These are phyloP conservation scores for Drosophila ogumai DNA, from an alignment of 1,140 invertebrate species.

Conservation along the genomic window DNA sequence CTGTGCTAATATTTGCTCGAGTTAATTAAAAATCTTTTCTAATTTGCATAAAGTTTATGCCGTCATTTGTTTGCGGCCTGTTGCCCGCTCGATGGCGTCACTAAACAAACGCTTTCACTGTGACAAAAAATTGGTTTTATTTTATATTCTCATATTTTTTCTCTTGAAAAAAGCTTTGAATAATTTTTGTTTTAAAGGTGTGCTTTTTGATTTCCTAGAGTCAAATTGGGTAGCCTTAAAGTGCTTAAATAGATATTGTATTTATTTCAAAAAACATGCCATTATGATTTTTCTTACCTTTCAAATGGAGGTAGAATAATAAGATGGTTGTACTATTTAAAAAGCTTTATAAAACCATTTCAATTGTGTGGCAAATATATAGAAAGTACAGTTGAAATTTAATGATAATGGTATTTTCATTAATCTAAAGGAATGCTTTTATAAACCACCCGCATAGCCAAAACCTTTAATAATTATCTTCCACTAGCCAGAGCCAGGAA, in stretches of 20 bases:
- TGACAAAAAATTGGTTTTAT: not conserved
- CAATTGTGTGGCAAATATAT: not conserved
- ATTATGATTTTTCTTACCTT: too few species aligned
- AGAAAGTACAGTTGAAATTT: not conserved
- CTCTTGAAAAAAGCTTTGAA: not conserved
- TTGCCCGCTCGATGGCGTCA: conserved; percentile 38
- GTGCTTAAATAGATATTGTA: too few species aligned
- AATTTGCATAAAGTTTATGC: conserved; percentile 81
- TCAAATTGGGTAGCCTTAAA: too few species aligned
- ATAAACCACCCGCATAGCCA: not conserved
- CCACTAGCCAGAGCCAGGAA: not conserved
- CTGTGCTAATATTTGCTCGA: conserved; percentile 75
- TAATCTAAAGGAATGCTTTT: conserved; percentile 6
- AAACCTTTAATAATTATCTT: conserved; percentile 28
- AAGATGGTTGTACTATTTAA: too few species aligned
- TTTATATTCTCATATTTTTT: not conserved
- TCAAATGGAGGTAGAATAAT: too few species aligned
- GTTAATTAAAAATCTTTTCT: conserved; percentile 83
- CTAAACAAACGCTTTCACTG: conserved; percentile 14
- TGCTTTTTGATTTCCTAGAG: too few species aligned
- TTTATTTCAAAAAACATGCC: not conserved
- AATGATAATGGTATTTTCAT: not conserved
- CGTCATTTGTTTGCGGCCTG: conserved; percentile 59
- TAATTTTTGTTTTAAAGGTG: not conserved
- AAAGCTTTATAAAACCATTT: not conserved